A percentile compares a stretch with the other conserved stretches of the same genome.
These are phyloP conservation scores for Andrena chrysosceles DNA, from an alignment of 2,888 invertebrate species.

Conservation along the genomic window DNA sequence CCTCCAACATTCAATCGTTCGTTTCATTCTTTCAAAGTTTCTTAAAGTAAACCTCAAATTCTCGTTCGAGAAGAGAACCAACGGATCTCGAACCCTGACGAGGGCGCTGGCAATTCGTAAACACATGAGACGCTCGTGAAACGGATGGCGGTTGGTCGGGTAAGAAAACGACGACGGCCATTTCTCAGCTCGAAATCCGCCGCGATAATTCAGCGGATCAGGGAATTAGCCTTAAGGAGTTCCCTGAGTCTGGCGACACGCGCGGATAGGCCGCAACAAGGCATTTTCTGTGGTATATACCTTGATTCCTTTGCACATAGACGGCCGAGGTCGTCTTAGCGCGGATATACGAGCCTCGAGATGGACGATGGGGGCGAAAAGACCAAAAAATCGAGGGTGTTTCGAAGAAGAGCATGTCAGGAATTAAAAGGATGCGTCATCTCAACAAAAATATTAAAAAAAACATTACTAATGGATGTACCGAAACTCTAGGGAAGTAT, in stretches of 20 bases:
- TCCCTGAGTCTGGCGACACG: conserved; percentile 30
- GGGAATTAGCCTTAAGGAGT: conserved; percentile 55
- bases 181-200: conserved; percentile 42
- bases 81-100: not conserved
- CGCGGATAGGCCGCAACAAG: conserved; percentile 12
- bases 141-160: conserved; percentile 22
- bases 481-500: no score
- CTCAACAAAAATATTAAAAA: no score
- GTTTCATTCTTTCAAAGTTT: no score
- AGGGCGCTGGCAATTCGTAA: conserved; percentile 9
- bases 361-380: not conserved
- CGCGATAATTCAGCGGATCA: conserved; percentile 57
- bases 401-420: not conserved
- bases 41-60: no score
- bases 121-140: not conserved
- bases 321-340: not conserved
- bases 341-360: not conserved
- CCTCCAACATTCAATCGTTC: no score
- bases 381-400: conserved; percentile 1
- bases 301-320: conserved; percentile 3
- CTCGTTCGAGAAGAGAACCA: not conserved
- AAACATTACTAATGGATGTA: no score
- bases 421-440: no score
- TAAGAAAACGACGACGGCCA: conserved; percentile 28
- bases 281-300: not conserved